Base-by-base conservation (phyloP, 2,797 vertebrate genomes). In the Manis crassicaudata region DNA sequence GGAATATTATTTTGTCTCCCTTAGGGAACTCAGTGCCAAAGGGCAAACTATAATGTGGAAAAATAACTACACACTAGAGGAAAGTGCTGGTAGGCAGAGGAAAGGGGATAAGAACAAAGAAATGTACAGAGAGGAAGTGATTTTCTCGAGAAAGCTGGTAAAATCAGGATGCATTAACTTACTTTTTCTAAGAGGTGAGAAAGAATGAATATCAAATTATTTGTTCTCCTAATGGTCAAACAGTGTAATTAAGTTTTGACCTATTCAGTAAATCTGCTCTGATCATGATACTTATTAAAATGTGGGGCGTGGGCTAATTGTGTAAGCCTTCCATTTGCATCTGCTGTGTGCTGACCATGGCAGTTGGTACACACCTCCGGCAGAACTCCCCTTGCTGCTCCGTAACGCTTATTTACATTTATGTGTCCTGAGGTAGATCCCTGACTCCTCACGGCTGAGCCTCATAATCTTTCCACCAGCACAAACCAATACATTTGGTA, bases 101-200 rank as follows among this genome's bases (percentile, higher is more conserved):
- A 13, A 32, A n/a, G 62, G 58, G n/a, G 23, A 12, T 13, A 10
- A 21, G 27, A 0, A 3, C 32, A 12, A 18, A 52, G 83, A 20
- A 11, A 17, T 7, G 76, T 25, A 29, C 6, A 11, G 21, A 12
- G 7, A 58, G 58, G 40, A 90, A 67, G 52, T 2, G 56, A 43
- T n/a, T 60, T 87, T 83, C 63, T 77, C 88, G 54, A 2, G 8
- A 29, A 68, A 62, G 43, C 4, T 52, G 63, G 37, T 63, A 63
- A 72, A 52, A 5, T 35, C 21, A 60, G 81, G 62, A 63, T 62
- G 32, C 17, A 23, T 40, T 60, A 12, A 35, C 63, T 76, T 16
- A 25, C 16, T n/a, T 68, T 95, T 94, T 62, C 75, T 81, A 11
- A 63, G 75, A 92, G 43, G n/a, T 35, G 25, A 82, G 37, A 35